phyloP scores from a whole-genome alignment of 2,113 vertebrate genomes.

The Amia ocellicauda region DNA sequence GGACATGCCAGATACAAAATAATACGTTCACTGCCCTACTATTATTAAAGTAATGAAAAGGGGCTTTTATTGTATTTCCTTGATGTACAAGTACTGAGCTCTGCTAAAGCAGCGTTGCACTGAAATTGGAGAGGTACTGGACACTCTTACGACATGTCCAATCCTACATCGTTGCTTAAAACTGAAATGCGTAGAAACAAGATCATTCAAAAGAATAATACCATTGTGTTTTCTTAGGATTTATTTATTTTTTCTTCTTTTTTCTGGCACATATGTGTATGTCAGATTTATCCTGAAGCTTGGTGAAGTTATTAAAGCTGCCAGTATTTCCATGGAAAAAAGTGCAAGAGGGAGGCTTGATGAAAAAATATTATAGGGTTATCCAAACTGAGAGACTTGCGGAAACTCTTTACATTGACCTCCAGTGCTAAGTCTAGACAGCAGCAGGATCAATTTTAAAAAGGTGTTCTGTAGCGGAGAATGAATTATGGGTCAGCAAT shows the following conservation, averaged over 20 bases:
- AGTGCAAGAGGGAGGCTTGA: neutral
- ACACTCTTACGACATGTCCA: neutral
- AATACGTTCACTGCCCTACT: no score
- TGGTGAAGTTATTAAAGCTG: neutral
- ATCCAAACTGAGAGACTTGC: slow-evolving; percentile 3
- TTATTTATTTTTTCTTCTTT: neutral
- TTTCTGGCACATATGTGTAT: neutral
- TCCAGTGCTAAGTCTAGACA: slow-evolving; percentile 15
- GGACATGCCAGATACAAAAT: no score
- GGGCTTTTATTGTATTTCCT: no score
- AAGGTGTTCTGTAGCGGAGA: slow-evolving; percentile 4
- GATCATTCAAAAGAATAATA: neutral
- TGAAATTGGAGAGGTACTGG: neutral
- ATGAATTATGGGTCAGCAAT: neutral
- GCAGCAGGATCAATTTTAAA: neutral
- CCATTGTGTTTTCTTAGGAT: neutral
- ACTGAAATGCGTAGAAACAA: neutral
- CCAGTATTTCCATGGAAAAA: neutral
- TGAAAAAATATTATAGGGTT: neutral
- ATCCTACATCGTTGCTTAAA: neutral
- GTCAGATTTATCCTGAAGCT: neutral
- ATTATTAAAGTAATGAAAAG: no score
- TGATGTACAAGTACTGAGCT: no score
- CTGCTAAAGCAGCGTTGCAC: slow-evolving; percentile 5
- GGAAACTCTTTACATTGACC: slow-evolving; percentile 9